Evolutionary conservation across 2,113 vertebrate genomes (phyloP), one percentile per base, ranked within the genome.

Genomic region (Copsychus sechellarum): DNA sequence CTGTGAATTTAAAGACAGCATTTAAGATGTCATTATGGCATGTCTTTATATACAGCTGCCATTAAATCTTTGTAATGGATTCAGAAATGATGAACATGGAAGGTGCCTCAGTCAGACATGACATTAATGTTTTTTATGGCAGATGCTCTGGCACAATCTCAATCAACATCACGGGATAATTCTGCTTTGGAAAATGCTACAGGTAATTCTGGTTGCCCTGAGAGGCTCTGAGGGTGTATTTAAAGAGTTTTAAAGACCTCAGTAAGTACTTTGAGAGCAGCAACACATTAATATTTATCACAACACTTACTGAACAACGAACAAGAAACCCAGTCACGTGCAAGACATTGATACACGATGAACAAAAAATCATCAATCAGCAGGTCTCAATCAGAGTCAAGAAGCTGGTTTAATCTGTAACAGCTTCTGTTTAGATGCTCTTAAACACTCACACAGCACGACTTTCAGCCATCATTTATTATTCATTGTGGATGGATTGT

Each of bases 21-120:
- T 95, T 97, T 96, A 96, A 95, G 76, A 95, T 96, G 95, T 96
- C 94, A 97, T 81, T 95, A 93, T 84, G 79, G 84, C 91, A 91
- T 69, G 80, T 91, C 95, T 94, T 90, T 87, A 88, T 92, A 84
- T 58, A 90, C 78, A 94, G 79, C 87, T 95, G 73, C 78, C 93
- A 96, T 95, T 91, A 96, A 83, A 72, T 45, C 82, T 94, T 92
- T 67, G 71, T 93, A 96, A 97, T 96, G 94, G 89, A 92, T 93
- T 97, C 45, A 34, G 62, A 77, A 90, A 73, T 76, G 14, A 95
- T 72, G 92, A 97, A 43, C 86, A 66, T 3, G 87, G 92, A 94
- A 92, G 87, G 42, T 62, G 45, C 88, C 86, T 92, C 92, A 77
- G 65, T 94, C 86, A 97, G 81, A 94, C 15, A 25, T 66, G 86